Conservation (phyloP, 2,888 invertebrate species). For the Diloba caeruleocephala region DNA sequence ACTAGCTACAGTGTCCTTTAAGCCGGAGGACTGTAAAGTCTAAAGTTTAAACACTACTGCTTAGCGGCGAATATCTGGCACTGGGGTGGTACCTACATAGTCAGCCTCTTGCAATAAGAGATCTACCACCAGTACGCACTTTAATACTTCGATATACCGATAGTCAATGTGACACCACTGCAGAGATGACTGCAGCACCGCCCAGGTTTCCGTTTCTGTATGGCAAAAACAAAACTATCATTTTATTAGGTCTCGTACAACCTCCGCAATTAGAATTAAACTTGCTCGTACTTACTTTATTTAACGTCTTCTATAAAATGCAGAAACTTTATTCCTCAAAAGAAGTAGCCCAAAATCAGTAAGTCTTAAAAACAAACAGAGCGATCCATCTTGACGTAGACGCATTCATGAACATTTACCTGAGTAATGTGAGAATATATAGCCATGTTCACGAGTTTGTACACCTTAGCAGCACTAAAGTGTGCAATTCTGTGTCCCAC, state of each 20-base stretch:
- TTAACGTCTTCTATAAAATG: too few species aligned
- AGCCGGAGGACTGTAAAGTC: too few species aligned
- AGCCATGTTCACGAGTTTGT: slow-evolving; percentile 23
- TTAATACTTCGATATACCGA: too few species aligned
- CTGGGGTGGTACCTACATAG: too few species aligned
- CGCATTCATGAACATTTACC: slow-evolving; percentile 22
- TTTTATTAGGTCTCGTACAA: slow-evolving; percentile 42
- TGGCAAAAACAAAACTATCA: too few species aligned
- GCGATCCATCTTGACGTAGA: slow-evolving; percentile 16
- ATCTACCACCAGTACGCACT: too few species aligned
- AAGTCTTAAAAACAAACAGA: background rate
- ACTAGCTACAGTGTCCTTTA: too few species aligned
- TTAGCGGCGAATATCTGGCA: too few species aligned
- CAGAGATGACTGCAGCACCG: slow-evolving; percentile 33
- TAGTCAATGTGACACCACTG: too few species aligned
- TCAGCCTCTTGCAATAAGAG: too few species aligned
- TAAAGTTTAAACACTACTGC: too few species aligned
- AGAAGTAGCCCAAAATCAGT: slow-evolving; percentile 4
- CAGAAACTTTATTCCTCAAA: too few species aligned
- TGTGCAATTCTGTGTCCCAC: slow-evolving; percentile 39
- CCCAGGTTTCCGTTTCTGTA: slow-evolving; percentile 40
- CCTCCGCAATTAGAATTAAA: slow-evolving; percentile 33
- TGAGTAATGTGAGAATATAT: slow-evolving; percentile 26
- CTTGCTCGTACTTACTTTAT: slow-evolving; percentile 9
- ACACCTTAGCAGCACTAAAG: slow-evolving; percentile 31